phyloP scores from a whole-genome alignment of 1,140 invertebrate genomes.

The Bombyx mori region DNA sequence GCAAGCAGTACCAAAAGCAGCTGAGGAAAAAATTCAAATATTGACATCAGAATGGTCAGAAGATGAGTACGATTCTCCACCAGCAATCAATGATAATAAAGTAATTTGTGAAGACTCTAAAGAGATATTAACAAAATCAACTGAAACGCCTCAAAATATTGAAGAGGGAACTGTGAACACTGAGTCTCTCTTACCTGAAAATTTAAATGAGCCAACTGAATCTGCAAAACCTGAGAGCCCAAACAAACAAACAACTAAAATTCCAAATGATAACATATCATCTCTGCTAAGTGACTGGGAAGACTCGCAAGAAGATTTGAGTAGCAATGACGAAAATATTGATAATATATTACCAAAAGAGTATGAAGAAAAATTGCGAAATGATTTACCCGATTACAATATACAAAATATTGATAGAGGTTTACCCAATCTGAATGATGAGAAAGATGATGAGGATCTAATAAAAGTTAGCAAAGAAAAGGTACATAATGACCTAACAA shows the following conservation, averaged over 20 bases:
- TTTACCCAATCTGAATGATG: too few relatives aligned
- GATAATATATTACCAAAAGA: too few relatives aligned
- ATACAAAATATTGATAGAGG: conserved; percentile 1
- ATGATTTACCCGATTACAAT: not conserved
- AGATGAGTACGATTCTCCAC: conserved; percentile 44
- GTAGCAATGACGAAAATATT: too few relatives aligned
- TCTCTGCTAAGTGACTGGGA: conserved; percentile 67
- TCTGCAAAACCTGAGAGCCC: not conserved
- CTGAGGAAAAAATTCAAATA: conserved; percentile 38
- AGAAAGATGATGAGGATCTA: too few relatives aligned
- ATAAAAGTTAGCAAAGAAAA: too few relatives aligned
- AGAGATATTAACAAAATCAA: too few relatives aligned
- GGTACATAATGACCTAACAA: too few relatives aligned
- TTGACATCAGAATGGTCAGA: conserved; percentile 64
- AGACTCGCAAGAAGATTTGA: conserved; percentile 49
- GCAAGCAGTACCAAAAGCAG: conserved; percentile 5
- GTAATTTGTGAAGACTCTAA: not conserved
- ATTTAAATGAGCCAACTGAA: not conserved
- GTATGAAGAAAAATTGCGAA: too few relatives aligned
- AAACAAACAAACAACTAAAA: not conserved
- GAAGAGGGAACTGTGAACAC: too few relatives aligned
- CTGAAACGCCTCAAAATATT: too few relatives aligned
- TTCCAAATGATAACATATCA: conserved; percentile 50
- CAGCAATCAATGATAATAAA: conserved; percentile 7
- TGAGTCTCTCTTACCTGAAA: too few relatives aligned